Base-by-base conservation (phyloP, 2,797 vertebrate species). In the Platyrinchus mystaceus region DNA sequence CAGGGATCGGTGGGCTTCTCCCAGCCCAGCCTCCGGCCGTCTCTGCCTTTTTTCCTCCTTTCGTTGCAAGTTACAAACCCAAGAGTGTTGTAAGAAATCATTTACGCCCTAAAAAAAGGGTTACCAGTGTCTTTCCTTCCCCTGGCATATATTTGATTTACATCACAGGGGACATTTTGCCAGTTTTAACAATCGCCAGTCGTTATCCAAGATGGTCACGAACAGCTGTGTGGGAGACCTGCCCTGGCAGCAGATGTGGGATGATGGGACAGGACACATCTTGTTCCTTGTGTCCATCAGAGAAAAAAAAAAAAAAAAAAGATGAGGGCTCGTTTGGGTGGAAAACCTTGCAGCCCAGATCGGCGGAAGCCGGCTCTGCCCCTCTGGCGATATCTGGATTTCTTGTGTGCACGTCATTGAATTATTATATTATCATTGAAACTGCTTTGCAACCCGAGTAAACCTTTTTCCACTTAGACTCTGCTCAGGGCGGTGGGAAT, bases 391-490 rank as follows among this genome's bases (percentile, higher is more conserved):
- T 55, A 34, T 55, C 53, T 52, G 43, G 36, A 63, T 32, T 19
- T 10, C 44, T 44, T 49, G 52, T 14, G 28, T 1, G 6, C 50
- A 16, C 50, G 50, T 52, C 50, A 30, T 52, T 30, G 50, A 52
- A 52, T 52, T 52, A 52, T 52, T 28, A 30, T 52, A 63, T 74
- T 87, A 77, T 67, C 44, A 43, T 20, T 76, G 43, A 81, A 90
- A 86, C 66, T 2, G 23, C 59, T 86, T 88, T 2, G 1, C 50
- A 63, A 17, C 44, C 41, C 89, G 73, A 90, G 59, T 4, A 88
- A 94, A 94, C 92, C 80, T 92, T 91, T 94, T 91, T 94, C 79
- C 87, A 88, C 89, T 94, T 91, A 94, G 74, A 28, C 63, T 63
- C 12, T 43, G 88, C 89, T 95, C 77, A 90, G 74, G 84, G 89